Evolutionary conservation across 23 tunicate species (phyloP).

Genomic region (Botrylloides violaceus): DNA sequence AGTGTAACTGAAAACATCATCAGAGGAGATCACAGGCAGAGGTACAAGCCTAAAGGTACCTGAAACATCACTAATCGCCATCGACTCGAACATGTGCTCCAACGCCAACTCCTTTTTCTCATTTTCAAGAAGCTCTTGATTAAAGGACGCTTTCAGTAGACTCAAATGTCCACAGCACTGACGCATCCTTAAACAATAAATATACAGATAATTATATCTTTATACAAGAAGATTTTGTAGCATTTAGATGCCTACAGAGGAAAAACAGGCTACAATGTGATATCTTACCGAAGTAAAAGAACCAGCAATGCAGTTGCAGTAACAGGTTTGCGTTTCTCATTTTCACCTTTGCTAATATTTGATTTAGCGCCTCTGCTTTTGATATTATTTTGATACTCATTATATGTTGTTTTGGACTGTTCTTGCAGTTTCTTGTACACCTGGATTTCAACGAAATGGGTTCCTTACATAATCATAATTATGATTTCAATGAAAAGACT

Average conservation of each 20-base stretch:
- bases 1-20: background rate
- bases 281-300: slow-evolving; percentile 49
- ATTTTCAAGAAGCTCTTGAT: slow-evolving; percentile 45
- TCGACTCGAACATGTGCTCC: slow-evolving; percentile 62
- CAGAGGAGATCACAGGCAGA: background rate
- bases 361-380: background rate
- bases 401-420: slow-evolving; percentile 52
- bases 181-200: too few species aligned
- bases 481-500: too few species aligned
- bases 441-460: too few species aligned
- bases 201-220: too few species aligned
- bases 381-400: slow-evolving; percentile 31
- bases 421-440: slow-evolving; percentile 53
- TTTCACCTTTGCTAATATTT: too few species aligned
- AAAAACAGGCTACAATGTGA: too few species aligned
- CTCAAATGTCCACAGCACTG: slow-evolving; percentile 85
- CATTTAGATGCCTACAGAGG: too few species aligned
- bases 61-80: slow-evolving; percentile 10
- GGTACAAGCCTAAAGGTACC: background rate
- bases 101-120: slow-evolving; percentile 69
- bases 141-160: slow-evolving; percentile 45
- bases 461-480: too few species aligned
- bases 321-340: too few species aligned
- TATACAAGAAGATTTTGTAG: too few species aligned
- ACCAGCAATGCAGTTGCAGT: slow-evolving; percentile 49